A percentile compares a stretch with the other conserved stretches of the same genome.
Conservation (phyloP, 2,797 vertebrate species). For the Euphonia xanthogaster region DNA sequence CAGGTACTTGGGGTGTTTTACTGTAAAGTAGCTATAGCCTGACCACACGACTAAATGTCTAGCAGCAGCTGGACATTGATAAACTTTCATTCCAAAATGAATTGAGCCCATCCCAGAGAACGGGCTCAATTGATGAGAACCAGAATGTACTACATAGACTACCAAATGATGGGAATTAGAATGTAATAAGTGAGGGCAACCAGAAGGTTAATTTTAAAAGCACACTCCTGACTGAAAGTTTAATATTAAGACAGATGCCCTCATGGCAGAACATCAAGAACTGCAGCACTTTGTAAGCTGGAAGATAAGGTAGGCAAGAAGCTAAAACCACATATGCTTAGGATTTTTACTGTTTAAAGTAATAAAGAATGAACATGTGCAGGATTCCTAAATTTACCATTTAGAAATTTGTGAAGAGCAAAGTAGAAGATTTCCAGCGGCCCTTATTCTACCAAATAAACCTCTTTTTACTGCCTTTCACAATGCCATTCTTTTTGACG, state of each 20-base stretch:
- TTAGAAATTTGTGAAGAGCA: not conserved
- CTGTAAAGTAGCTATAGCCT: not conserved
- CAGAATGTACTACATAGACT: not conserved
- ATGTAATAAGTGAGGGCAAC: not conserved
- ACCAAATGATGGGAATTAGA: not conserved
- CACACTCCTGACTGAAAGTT: not conserved
- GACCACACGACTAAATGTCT: not conserved
- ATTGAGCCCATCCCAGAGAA: not conserved
- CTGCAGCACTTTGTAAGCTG: not conserved
- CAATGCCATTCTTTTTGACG: not conserved
- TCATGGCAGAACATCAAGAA: not conserved
- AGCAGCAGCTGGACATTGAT: not conserved
- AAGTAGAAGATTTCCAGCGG: not conserved
- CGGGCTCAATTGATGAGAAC: not conserved
- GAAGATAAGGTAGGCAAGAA: not conserved
- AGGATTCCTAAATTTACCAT: not conserved
- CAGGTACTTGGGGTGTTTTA: not conserved
- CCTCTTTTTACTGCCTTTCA: not conserved
- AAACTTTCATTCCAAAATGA: not conserved
- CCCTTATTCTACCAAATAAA: not conserved
- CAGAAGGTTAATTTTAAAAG: not conserved
- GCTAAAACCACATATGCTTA: not conserved
- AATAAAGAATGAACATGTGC: not conserved
- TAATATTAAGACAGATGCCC: not conserved
- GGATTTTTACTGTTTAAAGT: not conserved